Base-by-base conservation (phyloP, 2,113 vertebrate species). In the Poeciliopsis occidentalis region DNA sequence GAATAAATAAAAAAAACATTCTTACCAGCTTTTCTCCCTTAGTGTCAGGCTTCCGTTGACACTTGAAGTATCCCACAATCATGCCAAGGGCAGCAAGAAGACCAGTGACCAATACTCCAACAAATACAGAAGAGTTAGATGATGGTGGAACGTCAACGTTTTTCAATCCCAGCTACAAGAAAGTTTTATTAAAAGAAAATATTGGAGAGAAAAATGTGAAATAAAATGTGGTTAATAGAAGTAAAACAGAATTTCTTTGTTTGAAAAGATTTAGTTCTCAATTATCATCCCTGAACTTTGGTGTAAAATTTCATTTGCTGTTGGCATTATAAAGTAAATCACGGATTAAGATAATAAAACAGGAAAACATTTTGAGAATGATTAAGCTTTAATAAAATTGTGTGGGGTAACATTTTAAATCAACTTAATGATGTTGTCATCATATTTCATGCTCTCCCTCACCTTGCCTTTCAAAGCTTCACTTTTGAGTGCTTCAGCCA, bases 21-120 rank as follows among this genome's bases (percentile, higher is more conserved):
- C 96, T 96, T 67, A 99, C 98, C 96, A 99, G 95, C 87, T 94
- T 94, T 87, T 95, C 89, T 66, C 93, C 95, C 22, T 94, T 93
- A 5, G 93, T 82, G 68, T 93, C 96, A 90, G 93, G 87, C 62
- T 88, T 95, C 77, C 93, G 90, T 47, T 93, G 93, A 74, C 76
- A 93, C 93, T 95, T 96, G 86, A 94, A 93, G 68, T 95, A 97
- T 0, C 91, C 93, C 0, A 86, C 89, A 44, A 90, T 76, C 30
- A 97, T 93, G 44, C 88, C 83, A n/a, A 93, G 27, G 0, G 96
- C 97, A 71, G 95, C 84, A 64, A 96, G 37, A 61, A 98, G 83
- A 12, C 98, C 98, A 0, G 89, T 85, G 34, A 96, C 92, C 76
- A 99, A 93, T 82, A 98, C 54, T 10, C 95, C 93, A 4, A 95